phyloP scores from a whole-genome alignment of 2,113 vertebrate genomes.

The Trematocara stigmaticum region DNA sequence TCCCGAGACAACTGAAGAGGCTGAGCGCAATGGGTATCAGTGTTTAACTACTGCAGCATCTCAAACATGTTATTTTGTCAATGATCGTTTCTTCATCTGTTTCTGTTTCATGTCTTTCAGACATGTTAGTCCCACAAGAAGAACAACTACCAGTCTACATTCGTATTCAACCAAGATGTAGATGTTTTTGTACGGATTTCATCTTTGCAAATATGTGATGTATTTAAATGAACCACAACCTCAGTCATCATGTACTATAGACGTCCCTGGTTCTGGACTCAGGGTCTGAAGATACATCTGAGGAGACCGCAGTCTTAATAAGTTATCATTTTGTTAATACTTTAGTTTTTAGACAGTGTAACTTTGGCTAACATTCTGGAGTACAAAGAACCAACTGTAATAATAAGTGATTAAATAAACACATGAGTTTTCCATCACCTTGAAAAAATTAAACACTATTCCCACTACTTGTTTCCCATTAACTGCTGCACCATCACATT shows the following conservation, averaged over 20 bases:
- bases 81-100: fast-evolving
- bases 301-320: neutral
- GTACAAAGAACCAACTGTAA: neutral
- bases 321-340: neutral
- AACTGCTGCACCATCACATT: neutral
- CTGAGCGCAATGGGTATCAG: neutral
- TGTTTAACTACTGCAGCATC: neutral
- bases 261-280: neutral
- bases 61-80: neutral
- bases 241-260: neutral
- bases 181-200: neutral
- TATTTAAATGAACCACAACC: neutral
- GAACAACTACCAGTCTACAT: no score
- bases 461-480: neutral
- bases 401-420: neutral
- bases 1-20: neutral
- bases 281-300: neutral
- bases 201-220: neutral
- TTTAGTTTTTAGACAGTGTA: neutral
- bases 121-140: no score
- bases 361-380: neutral
- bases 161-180: neutral
- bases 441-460: neutral
- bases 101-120: neutral
- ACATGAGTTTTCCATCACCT: neutral